Evolutionary conservation across 2,113 vertebrate genomes (phyloP), one percentile per base, ranked within the genome.

Genomic region (Myotis davidii): DNA sequence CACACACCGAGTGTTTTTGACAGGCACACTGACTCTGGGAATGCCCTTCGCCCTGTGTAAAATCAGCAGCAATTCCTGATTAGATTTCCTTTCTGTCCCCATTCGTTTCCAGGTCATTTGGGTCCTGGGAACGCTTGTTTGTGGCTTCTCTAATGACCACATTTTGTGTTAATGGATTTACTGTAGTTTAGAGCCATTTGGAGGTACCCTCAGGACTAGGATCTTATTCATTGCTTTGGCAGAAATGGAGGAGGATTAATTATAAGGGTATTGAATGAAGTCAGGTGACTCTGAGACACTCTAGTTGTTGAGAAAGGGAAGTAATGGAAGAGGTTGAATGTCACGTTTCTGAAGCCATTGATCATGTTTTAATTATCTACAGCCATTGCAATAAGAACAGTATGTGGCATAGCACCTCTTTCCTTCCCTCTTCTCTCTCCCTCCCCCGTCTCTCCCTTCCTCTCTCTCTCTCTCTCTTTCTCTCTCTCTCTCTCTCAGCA

Each of bases 151-250:
- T 95, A 85, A 89, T 83, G 82, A 90, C 12, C 13, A 2, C 25
- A 29, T 85, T 92, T 90, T 96, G 79, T 83, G 27, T 94, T 88
- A 82, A 67, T 95, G 77, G 61, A 37, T 61, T 97, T 95, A 81
- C 29, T 90, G 85, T 82, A 16, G 32, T 82, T 90, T 25, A 91
- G 89, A 91, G 78, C 37, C 56, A 12, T 69, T 73, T 72, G 37
- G 76, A 85, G 50, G 61, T 74, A 48, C 21, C 23, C 7, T 25
- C 27, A 17, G 21, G 18, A 54, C 78, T 61, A 67, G 74, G 52
- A 70, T 69, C 37, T 65, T 39, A 50, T 52, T 95, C 29, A 54
- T 67, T 92, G 70, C 94, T 93, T 90, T 93, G 54, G 70, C 45
- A 54, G 14, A 48, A 91, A 72, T 54, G 59, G 37, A 29, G 39